Evolutionary conservation across 2,113 vertebrate genomes (phyloP), one percentile per base, ranked within the genome.

Genomic region (Pagrus major): DNA sequence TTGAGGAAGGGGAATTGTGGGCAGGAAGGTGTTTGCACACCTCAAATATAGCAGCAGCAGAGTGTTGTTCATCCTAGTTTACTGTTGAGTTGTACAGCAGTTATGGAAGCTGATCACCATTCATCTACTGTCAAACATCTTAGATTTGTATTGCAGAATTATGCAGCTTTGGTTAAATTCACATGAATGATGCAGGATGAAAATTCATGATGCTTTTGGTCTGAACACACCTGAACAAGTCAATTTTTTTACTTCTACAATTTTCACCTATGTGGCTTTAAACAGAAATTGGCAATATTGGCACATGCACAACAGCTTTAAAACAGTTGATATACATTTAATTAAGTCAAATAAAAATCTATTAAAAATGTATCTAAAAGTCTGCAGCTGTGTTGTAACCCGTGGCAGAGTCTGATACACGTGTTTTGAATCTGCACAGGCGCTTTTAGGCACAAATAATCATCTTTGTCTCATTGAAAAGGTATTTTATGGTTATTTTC

Each of bases 1-100:
- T 39, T 78, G 21, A 72, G 65, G 55, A 66, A 29, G 47, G 47
- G 61, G 59, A 52, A 29, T 68, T 78, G 56, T 64, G 71, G 82
- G 54, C 73, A 73, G n/a, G 51, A 70, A 77, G 69, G 81, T 67
- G 27, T 78, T 73, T 70, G 63, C 41, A 12, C 47, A 21, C 58
- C 47, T 77, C 35, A 71, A 47, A 76, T 31, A 42, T 46, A 59
- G 42, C 56, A 67, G 72, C 31, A 29, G 71, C 37, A 44, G 51
- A 14, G 37, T 5, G 6, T 25, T 18, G 3, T 55, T 8, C 37
- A 25, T 44, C 0, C 6, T 2, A 23, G 18, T 47, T 51, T 6
- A 54, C 46, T 2, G 35, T 9, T 8, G 18, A 64, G 9, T 21
- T 70, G 12, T 11, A 14, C 23, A 42, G 14, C 15, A 35, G 51